Evolutionary conservation across 2,797 vertebrate genomes (phyloP).

Genomic region (Limosa lapponica): DNA sequence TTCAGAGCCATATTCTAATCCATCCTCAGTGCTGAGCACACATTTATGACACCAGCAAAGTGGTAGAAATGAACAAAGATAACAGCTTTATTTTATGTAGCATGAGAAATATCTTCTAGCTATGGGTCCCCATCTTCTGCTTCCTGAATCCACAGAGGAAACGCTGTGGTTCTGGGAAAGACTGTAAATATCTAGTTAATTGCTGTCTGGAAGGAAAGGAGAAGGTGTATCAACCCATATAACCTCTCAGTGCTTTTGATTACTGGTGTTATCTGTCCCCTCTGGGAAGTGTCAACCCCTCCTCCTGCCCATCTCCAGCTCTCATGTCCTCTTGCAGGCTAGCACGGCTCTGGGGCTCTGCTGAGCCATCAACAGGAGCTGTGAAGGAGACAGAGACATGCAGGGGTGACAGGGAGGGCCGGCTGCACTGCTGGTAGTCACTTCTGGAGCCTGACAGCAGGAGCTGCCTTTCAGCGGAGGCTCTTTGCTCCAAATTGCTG

Average conservation of each 20-base stretch:
- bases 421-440: not conserved
- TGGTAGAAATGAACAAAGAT: not conserved
- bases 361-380: not conserved
- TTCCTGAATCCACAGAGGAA: not conserved
- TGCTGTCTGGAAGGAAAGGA: not conserved
- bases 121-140: not conserved
- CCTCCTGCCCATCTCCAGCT: not conserved
- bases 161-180: not conserved
- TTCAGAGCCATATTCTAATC: not conserved
- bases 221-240: not conserved
- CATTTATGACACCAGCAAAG: not conserved
- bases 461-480: not conserved
- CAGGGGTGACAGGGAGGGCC: rapidly evolving
- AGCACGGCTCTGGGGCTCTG: not conserved
- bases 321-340: not conserved
- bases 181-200: not conserved
- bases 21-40: not conserved
- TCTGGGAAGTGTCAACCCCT: not conserved
- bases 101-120: not conserved
- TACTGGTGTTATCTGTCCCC: not conserved
- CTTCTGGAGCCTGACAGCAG: not conserved
- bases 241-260: not conserved
- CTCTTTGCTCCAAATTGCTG: not conserved
- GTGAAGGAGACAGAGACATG: not conserved
- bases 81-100: not conserved